Percentiles rank a stretch among this genome's conserved stretches.
Conservation (phyloP, 2,113 vertebrate genomes). For the Vidua macroura region DNA sequence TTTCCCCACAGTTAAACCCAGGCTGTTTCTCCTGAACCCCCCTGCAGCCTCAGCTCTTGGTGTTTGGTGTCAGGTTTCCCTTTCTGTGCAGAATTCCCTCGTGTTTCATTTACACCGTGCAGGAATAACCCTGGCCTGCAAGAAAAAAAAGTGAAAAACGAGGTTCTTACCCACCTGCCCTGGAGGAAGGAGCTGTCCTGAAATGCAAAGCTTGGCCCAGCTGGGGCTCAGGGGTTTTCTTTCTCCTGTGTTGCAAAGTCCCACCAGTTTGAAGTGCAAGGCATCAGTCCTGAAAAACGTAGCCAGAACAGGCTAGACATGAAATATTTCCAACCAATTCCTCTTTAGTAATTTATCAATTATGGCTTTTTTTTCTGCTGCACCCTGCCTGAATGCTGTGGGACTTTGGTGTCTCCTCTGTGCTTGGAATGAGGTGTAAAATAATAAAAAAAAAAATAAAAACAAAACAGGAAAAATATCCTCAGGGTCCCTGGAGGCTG, state of each 20-base stretch:
- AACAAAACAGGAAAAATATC: too few relatives aligned
- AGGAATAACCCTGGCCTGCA: background rate
- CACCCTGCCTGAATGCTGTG: background rate
- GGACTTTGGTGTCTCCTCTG: background rate
- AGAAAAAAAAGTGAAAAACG: background rate
- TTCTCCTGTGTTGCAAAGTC: background rate
- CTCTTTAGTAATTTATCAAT: background rate
- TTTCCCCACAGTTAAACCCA: background rate
- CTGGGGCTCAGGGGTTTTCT: background rate
- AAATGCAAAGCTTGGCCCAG: background rate
- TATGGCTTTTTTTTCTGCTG: background rate
- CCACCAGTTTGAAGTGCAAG: background rate
- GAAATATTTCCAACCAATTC: background rate
- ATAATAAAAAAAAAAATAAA: background rate
- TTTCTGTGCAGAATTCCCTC: background rate
- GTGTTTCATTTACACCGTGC: background rate
- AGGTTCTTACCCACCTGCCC: background rate
- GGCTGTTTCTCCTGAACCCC: background rate
- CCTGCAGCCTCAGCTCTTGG: background rate
- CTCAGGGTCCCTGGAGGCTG: background rate
- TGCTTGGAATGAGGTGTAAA: background rate
- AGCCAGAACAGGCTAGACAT: background rate
- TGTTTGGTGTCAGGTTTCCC: background rate
- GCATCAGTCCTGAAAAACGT: background rate
- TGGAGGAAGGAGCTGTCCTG: background rate